Percentiles rank a stretch among this genome's conserved stretches.
Conservation (phyloP, 2,113 vertebrate genomes). For the Speoplatyrhinus poulsoni region DNA sequence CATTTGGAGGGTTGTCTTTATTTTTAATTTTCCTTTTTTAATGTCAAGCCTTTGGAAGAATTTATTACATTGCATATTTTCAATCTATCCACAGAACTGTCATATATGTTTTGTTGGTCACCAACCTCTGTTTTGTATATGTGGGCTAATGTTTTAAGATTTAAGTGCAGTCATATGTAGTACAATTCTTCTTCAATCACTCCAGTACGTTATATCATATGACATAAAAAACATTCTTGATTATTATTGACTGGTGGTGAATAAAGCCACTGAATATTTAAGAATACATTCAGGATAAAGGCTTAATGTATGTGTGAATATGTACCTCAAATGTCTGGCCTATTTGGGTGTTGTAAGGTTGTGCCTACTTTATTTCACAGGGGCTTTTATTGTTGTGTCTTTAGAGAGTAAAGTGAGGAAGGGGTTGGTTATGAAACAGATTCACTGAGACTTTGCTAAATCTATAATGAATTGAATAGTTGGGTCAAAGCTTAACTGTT, state of each 20-base stretch:
- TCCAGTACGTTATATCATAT: constrained; percentile 2
- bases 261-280: constrained; percentile 29
- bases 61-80: constrained; percentile 20
- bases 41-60: constrained; percentile 21
- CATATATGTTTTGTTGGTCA: constrained; percentile 14
- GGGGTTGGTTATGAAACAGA: constrained; percentile 21
- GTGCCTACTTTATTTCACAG: constrained; percentile 34
- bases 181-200: constrained; percentile 21
- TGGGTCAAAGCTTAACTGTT: constrained; percentile 37
- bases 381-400: constrained; percentile 2
- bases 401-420: neutral
- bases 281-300: constrained; percentile 26
- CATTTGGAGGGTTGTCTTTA: neutral
- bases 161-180: constrained; percentile 16
- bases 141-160: neutral
- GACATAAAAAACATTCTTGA: constrained; percentile 21
- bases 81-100: constrained; percentile 6
- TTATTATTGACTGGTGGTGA: constrained; percentile 30
- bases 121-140: constrained; percentile 21
- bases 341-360: constrained; percentile 25
- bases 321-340: constrained; percentile 49
- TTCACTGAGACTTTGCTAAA: constrained; percentile 26
- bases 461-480: constrained; percentile 33
- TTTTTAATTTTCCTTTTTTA: neutral
- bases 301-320: constrained; percentile 25